A percentile compares a stretch with the other conserved stretches of the same genome.
Conservation (phyloP, 2,797 vertebrate genomes). For the Alcedo quadribrachys region DNA sequence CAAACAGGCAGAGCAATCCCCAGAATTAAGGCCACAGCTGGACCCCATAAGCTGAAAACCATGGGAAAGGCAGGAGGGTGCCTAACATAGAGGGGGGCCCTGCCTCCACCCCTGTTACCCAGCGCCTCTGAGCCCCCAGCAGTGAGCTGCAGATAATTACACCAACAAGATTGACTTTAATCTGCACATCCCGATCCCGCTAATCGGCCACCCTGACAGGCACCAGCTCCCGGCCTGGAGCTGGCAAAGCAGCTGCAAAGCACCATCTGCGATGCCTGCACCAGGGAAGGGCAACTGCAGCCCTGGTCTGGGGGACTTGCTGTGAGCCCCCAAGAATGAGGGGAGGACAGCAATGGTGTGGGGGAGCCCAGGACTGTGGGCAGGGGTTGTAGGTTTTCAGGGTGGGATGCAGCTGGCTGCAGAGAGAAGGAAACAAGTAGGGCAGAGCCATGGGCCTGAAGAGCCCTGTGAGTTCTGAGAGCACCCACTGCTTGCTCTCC, state of each 20-base stretch:
- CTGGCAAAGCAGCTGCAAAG: conserved; percentile 15
- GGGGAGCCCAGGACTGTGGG: not conserved
- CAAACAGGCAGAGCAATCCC: not conserved
- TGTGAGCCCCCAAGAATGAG: not conserved
- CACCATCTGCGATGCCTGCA: not conserved
- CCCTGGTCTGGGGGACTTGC: not conserved
- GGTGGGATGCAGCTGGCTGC: not conserved
- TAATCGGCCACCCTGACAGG: conserved; percentile 42
- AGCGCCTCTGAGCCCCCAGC: not conserved
- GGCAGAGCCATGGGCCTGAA: not conserved
- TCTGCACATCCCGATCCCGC: conserved; percentile 61
- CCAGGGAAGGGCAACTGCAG: not conserved
- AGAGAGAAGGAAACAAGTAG: not conserved
- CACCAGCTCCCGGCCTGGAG: conserved; percentile 6
- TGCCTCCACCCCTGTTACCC: not conserved
- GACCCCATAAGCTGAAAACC: not conserved
- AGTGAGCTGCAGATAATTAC: conserved; percentile 57
- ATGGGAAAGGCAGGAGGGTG: not conserved
- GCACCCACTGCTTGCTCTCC: not conserved
- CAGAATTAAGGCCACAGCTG: not conserved
- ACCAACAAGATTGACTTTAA: conserved; percentile 67
- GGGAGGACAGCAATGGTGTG: not conserved
- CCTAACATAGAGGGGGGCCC: not conserved
- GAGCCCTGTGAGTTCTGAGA: not conserved
- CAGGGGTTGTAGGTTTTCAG: not conserved